These are phyloP conservation scores for Porites lutea DNA, from an alignment of 64 coral and sea anemone species.

Conservation along the genomic window DNA sequence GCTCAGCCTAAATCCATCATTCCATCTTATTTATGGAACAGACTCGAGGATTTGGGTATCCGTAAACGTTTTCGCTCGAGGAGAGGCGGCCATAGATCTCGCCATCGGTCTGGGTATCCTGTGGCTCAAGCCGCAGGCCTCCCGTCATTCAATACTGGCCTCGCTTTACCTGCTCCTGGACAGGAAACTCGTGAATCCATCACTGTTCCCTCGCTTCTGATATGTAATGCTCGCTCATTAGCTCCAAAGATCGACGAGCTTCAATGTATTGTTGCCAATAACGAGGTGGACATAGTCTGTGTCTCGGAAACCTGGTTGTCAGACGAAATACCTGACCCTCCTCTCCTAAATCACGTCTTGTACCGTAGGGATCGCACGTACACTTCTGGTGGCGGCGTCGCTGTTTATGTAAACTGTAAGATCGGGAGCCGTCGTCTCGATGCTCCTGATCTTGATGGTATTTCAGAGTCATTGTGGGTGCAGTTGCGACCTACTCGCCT, in stretches of 20 bases:
- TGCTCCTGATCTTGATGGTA: neutral
- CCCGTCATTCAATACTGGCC: neutral
- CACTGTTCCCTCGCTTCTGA: neutral
- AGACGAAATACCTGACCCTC: neutral
- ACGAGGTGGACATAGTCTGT: neutral
- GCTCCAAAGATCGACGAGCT: neutral
- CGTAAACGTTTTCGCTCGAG: neutral
- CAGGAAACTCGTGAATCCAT: neutral
- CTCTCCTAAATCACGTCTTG: neutral
- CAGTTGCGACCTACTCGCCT: neutral
- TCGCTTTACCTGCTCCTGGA: neutral
- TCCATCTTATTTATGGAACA: neutral
- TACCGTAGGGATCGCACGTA: neutral
- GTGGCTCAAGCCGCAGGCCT: neutral
- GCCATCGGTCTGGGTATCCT: neutral
- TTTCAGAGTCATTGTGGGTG: neutral
- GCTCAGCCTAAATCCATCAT: neutral
- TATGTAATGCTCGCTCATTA: neutral
- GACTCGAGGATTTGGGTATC: slow-evolving; percentile 12
- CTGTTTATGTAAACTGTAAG: neutral
- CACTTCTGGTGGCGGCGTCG: neutral
- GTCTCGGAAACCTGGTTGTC: neutral
- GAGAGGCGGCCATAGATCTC: neutral
- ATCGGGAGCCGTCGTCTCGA: neutral
- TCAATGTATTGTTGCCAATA: neutral